A percentile compares a stretch with the other conserved stretches of the same genome.
Evolutionary conservation across 2,113 vertebrate genomes (phyloP).

Genomic region (Pycnonotus jocosus): DNA sequence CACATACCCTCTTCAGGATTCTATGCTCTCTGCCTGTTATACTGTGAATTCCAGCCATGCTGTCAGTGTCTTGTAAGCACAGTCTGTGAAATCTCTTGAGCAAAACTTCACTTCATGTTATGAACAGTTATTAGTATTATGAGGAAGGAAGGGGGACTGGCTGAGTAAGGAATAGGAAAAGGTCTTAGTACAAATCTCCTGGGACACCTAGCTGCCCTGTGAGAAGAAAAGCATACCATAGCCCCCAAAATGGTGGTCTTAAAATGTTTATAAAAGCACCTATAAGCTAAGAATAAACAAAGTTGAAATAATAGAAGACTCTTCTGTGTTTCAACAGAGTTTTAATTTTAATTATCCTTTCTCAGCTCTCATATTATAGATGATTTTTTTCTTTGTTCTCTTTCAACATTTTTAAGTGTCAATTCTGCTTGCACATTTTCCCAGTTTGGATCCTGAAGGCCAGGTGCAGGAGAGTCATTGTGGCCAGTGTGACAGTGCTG

Average conservation of each 20-base stretch:
- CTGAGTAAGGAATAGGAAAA: not conserved
- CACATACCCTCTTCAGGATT: not conserved
- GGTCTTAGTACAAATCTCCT: not conserved
- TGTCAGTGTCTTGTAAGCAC: not conserved
- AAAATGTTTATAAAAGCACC: not conserved
- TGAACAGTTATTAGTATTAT: not conserved
- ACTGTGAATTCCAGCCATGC: not conserved
- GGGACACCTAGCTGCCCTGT: not conserved
- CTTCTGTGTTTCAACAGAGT: not conserved
- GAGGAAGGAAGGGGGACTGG: not conserved
- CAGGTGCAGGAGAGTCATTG: fast-evolving
- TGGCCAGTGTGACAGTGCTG: not conserved
- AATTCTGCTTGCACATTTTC: not conserved
- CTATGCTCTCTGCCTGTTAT: not conserved
- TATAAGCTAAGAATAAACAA: not conserved
- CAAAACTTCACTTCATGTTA: not conserved
- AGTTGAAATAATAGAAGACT: not conserved
- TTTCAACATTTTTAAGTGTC: not conserved
- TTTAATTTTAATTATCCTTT: not conserved
- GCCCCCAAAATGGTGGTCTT: not conserved
- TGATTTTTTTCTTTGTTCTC: not conserved
- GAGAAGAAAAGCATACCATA: not conserved
- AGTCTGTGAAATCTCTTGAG: not conserved
- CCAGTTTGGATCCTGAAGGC: not conserved
- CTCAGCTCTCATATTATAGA: not conserved